Evolutionary conservation across 1,140 invertebrate genomes (phyloP).

Genomic region (Tyrophagus putrescentiae): DNA sequence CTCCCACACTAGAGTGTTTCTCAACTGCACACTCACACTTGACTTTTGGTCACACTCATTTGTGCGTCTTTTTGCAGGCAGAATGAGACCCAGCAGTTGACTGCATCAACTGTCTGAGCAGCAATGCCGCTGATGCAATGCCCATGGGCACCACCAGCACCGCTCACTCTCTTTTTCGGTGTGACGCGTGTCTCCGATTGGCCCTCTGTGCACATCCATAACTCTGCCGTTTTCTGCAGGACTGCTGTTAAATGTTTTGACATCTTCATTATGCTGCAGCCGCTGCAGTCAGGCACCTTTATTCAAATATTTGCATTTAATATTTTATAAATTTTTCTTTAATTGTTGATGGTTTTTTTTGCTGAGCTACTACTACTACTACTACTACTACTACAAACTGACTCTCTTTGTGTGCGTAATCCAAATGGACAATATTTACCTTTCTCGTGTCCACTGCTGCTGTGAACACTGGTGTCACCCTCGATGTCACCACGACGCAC

Average conservation of each 20-base stretch:
- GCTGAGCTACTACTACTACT: too few relatives aligned
- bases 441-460: not conserved
- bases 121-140: not conserved
- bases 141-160: not conserved
- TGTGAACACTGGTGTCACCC: too few relatives aligned
- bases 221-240: not conserved
- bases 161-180: too few relatives aligned
- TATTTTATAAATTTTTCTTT: constrained; percentile 6
- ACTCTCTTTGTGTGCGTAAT: not conserved
- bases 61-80: too few relatives aligned
- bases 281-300: not conserved
- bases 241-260: constrained; percentile 3
- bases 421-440: constrained; percentile 3
- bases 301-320: too few relatives aligned
- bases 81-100: too few relatives aligned
- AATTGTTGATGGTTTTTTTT: too few relatives aligned
- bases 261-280: constrained; percentile 6
- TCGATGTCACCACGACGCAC: not conserved
- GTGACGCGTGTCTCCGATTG: not conserved
- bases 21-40: too few relatives aligned
- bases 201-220: not conserved
- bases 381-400: too few relatives aligned
- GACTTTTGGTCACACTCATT: too few relatives aligned
- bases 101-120: too few relatives aligned
- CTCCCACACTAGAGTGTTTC: too few relatives aligned